phyloP scores from a whole-genome alignment of 2,113 vertebrate genomes.

The Actenoides lindsayi region DNA sequence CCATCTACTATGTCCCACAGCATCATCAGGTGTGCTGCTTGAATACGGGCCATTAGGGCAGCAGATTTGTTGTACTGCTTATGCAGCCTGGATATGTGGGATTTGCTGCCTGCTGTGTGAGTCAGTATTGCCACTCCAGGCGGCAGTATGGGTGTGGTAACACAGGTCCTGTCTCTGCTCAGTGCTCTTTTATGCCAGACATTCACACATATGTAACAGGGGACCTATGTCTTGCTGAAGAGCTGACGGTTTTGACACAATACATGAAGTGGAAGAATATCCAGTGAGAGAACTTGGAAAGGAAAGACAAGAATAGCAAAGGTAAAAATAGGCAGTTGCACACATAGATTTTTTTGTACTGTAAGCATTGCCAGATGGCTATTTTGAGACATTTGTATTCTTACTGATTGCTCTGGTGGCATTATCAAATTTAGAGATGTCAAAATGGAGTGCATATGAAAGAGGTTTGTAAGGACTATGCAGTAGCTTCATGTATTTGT shows the following conservation, averaged over 20 bases:
- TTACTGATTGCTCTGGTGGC: neutral
- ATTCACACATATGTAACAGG: neutral
- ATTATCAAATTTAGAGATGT: neutral
- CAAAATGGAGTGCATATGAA: neutral
- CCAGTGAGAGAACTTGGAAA: constrained; percentile 10
- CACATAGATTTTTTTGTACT: neutral
- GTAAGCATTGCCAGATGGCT: neutral
- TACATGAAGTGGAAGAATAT: neutral
- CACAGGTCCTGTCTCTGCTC: neutral
- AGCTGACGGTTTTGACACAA: neutral
- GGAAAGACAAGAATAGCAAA: constrained; percentile 29
- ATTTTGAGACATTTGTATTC: neutral
- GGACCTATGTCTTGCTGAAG: neutral
- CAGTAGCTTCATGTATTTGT: neutral
- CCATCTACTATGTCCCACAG: fast-evolving
- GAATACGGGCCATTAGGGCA: neutral
- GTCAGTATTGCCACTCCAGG: neutral
- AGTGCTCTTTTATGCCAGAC: neutral
- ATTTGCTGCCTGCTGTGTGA: neutral
- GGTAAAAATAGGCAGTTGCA: neutral
- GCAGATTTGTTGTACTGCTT: neutral
- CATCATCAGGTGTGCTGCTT: neutral
- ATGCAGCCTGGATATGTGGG: neutral
- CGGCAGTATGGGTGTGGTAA: neutral
- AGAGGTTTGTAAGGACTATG: neutral